Evolutionary conservation across 1,140 invertebrate species (phyloP).

Genomic region (Brachionus asplanchnoidis): DNA sequence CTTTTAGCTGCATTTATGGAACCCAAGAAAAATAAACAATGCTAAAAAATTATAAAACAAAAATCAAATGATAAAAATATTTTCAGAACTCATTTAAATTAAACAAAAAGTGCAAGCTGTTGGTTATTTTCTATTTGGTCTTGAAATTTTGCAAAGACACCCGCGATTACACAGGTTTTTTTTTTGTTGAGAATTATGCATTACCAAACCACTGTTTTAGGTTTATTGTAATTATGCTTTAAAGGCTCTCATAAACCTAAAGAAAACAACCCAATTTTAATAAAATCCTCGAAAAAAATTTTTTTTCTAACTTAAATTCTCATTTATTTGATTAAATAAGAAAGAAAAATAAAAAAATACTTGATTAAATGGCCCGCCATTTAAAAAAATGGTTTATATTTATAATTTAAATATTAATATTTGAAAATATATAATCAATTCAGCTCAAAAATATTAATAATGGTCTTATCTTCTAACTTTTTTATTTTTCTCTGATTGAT

Average conservation of each 20-base stretch:
- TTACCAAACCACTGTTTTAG: neutral
- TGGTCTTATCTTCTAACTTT: neutral
- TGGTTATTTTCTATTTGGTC: neutral
- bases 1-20: neutral
- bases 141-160: neutral
- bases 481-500: neutral
- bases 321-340: neutral
- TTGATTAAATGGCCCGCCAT: neutral
- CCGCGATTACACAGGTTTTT: neutral
- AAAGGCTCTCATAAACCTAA: neutral
- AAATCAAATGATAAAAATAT: neutral
- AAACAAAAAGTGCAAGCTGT: neutral
- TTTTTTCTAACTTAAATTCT: neutral
- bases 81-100: neutral
- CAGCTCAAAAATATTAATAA: neutral
- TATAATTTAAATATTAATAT: neutral
- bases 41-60: neutral
- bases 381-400: neutral
- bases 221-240: neutral
- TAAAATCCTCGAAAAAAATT: neutral
- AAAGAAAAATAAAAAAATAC: neutral
- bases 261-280: neutral
- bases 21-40: neutral
- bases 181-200: neutral
- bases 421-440: neutral